phyloP scores from a whole-genome alignment of 1,140 invertebrate genomes.

The Eupristina koningsbergeri region DNA sequence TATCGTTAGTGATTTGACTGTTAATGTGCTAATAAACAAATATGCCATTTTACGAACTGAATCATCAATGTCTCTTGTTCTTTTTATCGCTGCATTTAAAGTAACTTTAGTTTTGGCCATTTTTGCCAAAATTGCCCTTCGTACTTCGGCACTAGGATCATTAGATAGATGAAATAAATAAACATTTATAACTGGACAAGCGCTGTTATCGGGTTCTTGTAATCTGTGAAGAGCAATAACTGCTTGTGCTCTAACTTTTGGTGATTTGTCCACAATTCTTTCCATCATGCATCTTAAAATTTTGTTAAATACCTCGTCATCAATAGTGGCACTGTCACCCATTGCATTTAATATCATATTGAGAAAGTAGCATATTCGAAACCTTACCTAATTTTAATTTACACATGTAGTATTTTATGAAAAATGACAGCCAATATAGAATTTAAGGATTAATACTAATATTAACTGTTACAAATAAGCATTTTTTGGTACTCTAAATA shows the following conservation, averaged over 20 bases:
- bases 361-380: slow-evolving; percentile 83
- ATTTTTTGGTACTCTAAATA: no score
- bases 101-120: slow-evolving; percentile 69
- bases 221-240: slow-evolving; percentile 84
- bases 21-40: slow-evolving; percentile 80
- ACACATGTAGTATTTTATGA: slow-evolving; percentile 1
- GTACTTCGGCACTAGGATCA: slow-evolving; percentile 81
- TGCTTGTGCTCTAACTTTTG: slow-evolving; percentile 84
- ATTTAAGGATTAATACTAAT: no score
- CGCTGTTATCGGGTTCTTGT: slow-evolving; percentile 83
- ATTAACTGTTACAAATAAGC: no score
- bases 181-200: slow-evolving; percentile 85
- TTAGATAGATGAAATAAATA: slow-evolving; percentile 84
- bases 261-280: slow-evolving; percentile 80
- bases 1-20: slow-evolving; percentile 79
- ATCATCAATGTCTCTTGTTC: slow-evolving; percentile 83
- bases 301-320: slow-evolving; percentile 83
- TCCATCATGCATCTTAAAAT: slow-evolving; percentile 82
- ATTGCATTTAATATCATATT: slow-evolving; percentile 82
- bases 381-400: slow-evolving; percentile 73
- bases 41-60: slow-evolving; percentile 83
- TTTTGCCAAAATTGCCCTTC: slow-evolving; percentile 64
- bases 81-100: slow-evolving; percentile 76
- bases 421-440: no score
- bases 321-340: slow-evolving; percentile 83